These are phyloP conservation scores for Poecilia gillii DNA, from an alignment of 2,797 vertebrate genomes.

Conservation along the genomic window DNA sequence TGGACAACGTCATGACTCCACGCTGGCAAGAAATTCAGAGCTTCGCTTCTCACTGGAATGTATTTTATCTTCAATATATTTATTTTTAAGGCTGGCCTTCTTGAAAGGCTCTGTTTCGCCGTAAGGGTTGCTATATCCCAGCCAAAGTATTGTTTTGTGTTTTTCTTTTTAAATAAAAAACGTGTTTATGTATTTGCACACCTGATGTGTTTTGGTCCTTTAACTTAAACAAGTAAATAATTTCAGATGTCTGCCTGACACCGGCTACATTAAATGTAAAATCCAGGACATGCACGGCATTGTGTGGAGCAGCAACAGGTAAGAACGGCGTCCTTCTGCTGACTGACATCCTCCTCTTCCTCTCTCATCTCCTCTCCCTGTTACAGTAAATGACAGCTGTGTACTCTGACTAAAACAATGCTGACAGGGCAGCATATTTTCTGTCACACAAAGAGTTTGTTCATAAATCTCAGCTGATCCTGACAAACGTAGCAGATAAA, in stretches of 20 bases:
- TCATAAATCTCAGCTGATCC: constrained; percentile 24
- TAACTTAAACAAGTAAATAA: not conserved
- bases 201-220: not conserved
- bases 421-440: constrained; percentile 11
- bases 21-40: constrained; percentile 70
- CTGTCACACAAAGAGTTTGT: constrained; percentile 27
- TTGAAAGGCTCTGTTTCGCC: not conserved
- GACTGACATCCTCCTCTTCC: constrained; percentile 16
- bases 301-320: constrained; percentile 41
- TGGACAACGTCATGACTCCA: constrained; percentile 61
- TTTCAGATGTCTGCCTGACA: constrained; percentile 4
- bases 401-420: constrained; percentile 33
- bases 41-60: constrained; percentile 58
- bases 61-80: constrained; percentile 47
- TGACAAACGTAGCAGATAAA: constrained; percentile 10
- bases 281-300: not conserved
- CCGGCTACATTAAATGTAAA: not conserved
- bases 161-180: not conserved
- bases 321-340: constrained; percentile 34
- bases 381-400: constrained; percentile 41
- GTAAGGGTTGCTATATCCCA: not conserved
- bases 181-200: not conserved
- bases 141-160: not conserved
- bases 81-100: not conserved
- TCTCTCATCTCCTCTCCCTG: constrained; percentile 20